These are phyloP conservation scores for Romanogobio albipinnatus DNA, from an alignment of 2,113 vertebrate species.

Conservation along the genomic window DNA sequence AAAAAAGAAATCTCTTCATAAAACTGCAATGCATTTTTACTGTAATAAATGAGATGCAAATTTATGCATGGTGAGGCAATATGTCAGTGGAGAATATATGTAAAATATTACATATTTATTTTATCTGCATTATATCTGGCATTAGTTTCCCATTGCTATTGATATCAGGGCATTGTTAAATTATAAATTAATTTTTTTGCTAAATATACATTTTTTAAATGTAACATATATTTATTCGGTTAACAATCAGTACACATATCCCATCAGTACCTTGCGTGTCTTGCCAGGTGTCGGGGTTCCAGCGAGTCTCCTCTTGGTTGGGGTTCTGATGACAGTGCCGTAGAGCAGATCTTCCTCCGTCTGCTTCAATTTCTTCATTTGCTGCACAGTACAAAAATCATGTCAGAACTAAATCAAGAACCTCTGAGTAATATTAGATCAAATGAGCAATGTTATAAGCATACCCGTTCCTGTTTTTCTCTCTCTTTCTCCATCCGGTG, in stretches of 20 bases:
- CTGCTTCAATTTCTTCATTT: constrained; percentile 88
- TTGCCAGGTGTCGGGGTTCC: constrained; percentile 78
- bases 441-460: neutral
- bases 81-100: neutral
- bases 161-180: neutral
- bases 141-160: neutral
- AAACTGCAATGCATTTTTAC: neutral
- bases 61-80: neutral
- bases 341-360: constrained; percentile 88
- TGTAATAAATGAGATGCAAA: constrained; percentile 21
- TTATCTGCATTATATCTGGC: neutral
- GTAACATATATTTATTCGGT: neutral
- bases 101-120: neutral
- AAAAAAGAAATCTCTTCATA: neutral
- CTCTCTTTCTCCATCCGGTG: constrained; percentile 85
- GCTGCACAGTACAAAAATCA: constrained; percentile 69
- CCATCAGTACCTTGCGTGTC: constrained; percentile 81
- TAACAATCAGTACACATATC: neutral
- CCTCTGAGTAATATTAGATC: neutral
- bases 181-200: no score
- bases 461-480: constrained; percentile 88
- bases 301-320: constrained; percentile 79
- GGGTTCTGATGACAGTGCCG: constrained; percentile 78
- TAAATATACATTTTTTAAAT: no score
- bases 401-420: neutral